phyloP scores from a whole-genome alignment of 2,888 invertebrate genomes.

The Prenolepis imparis region DNA sequence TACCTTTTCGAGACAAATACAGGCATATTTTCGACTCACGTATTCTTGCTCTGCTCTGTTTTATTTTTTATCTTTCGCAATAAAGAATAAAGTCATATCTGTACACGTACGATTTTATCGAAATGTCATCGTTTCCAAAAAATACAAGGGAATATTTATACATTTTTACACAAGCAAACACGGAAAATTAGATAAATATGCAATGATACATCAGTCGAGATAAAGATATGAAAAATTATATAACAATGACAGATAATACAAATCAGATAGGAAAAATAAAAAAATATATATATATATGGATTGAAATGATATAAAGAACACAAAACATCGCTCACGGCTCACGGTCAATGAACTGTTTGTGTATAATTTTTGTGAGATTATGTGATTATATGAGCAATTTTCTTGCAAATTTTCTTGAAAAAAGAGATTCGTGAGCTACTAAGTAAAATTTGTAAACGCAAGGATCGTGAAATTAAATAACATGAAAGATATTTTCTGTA shows the following conservation, averaged over 20 bases:
- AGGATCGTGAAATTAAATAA: neutral
- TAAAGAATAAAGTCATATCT: constrained; percentile 11
- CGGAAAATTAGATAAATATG: neutral
- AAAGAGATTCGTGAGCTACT: neutral
- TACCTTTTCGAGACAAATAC: neutral
- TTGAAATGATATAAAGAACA: neutral
- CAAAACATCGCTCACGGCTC: neutral
- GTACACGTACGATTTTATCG: neutral
- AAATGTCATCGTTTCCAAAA: neutral
- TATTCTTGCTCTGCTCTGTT: neutral
- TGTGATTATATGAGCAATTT: neutral
- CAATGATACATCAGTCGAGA: neutral
- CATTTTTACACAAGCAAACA: neutral
- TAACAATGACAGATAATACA: neutral
- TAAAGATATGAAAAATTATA: neutral
- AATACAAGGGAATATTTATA: neutral
- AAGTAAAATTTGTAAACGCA: constrained; percentile 12
- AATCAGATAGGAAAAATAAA: neutral
- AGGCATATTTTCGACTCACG: neutral
- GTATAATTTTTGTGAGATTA: neutral
- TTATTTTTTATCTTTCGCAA: neutral
- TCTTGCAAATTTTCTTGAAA: neutral
- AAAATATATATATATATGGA: neutral
- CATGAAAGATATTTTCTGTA: neutral
- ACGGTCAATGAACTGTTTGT: neutral